Evolutionary conservation across 2,888 invertebrate genomes (phyloP).

Genomic region (Pristionchus maxplancki): DNA sequence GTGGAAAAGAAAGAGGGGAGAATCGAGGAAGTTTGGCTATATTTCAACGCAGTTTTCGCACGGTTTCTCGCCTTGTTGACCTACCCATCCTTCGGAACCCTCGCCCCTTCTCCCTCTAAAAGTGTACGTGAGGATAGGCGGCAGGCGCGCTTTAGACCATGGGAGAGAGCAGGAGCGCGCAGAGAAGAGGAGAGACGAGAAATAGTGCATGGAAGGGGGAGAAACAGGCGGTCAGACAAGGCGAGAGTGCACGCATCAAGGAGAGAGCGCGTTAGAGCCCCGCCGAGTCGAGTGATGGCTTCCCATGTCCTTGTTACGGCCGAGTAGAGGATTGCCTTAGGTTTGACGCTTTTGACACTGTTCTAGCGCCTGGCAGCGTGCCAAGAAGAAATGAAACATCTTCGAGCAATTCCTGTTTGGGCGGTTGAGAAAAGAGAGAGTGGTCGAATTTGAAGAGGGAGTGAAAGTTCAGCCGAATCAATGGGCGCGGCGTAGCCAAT

Average conservation of each 20-base stretch:
- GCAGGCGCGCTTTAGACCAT: conserved; percentile 34
- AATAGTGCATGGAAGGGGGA: not conserved
- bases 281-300: not conserved
- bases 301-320: conserved; percentile 16
- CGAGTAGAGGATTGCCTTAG: not conserved
- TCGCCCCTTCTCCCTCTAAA: not conserved
- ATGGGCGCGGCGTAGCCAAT: not conserved
- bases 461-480: not conserved
- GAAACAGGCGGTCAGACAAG: not conserved
- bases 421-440: not conserved
- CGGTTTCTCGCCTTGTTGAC: not conserved
- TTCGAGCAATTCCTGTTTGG: not conserved
- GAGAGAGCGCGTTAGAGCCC: conserved; percentile 41
- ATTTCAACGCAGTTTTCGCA: not conserved
- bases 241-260: not conserved
- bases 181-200: not conserved
- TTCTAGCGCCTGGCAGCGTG: not conserved
- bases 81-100: not conserved
- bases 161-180: not conserved
- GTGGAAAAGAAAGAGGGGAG: not conserved
- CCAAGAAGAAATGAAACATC: not conserved
- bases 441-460: not conserved
- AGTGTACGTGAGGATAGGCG: conserved; percentile 19
- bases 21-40: not conserved
- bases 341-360: not conserved